Percentiles rank a stretch among this genome's conserved stretches.
phyloP scores from a whole-genome alignment of 2,888 invertebrate species.

The Tipula vernalis region DNA sequence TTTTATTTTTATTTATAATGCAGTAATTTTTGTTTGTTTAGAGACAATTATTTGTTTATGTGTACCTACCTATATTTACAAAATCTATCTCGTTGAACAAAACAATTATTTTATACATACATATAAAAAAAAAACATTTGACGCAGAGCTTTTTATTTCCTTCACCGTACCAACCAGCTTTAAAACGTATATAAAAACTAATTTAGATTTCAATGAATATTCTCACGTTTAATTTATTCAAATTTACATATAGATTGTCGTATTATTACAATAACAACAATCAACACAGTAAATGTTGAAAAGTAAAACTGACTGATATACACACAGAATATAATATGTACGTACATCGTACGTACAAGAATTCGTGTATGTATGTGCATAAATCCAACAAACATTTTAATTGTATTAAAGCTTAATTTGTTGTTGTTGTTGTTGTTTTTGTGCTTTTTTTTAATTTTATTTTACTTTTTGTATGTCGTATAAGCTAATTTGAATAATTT shows the following conservation, averaged over 20 bases:
- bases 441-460: neutral
- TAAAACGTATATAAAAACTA: neutral
- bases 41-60: neutral
- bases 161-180: neutral
- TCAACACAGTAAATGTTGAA: neutral
- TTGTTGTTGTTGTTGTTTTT: neutral
- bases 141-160: neutral
- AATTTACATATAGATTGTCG: neutral
- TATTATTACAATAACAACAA: neutral
- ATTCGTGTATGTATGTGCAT: neutral
- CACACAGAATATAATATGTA: neutral
- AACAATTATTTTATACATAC: too few relatives aligned
- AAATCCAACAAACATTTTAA: neutral
- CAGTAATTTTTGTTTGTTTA: neutral
- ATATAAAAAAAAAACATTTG: neutral
- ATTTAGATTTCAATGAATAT: neutral
- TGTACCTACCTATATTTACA: neutral
- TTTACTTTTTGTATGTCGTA: neutral
- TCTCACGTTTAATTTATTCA: slow-evolving; percentile 4
- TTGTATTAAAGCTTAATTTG: neutral
- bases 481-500: neutral
- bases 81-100: neutral
- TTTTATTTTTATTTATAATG: neutral
- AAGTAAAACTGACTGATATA: neutral
- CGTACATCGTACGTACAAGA: neutral